Base-by-base conservation (phyloP, 2,113 vertebrate species). In the Tetraodon nigroviridis region DNA sequence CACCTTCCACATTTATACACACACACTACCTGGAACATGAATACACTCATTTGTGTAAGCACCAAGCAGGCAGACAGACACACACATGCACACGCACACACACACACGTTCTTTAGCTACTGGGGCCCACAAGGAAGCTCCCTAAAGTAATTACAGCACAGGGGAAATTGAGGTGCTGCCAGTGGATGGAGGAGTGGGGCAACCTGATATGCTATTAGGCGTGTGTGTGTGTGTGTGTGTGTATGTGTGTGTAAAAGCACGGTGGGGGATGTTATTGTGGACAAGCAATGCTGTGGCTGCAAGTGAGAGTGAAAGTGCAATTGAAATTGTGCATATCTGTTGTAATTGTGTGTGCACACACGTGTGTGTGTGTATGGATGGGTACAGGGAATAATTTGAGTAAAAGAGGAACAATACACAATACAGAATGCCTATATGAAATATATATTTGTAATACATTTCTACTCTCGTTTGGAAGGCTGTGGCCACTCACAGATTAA, bases 141-240 rank as follows among this genome's bases (percentile, higher is more conserved):
- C 86, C 87, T 89, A 87, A 90, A 88, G 89, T 86, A 91, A 90
- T 91, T 89, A 90, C 80, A 82, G 77, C 69, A 47, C 77, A 70
- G 79, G 80, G 83, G 80, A 86, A 85, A 85, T 82, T 80, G 83
- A 86, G 79, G 84, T 81, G 80, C 79, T 64, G 73, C 77, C 13
- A 58, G 72, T 77, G 70, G 72, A 78, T n/a, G 64, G 78, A 77
- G 77, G 77, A 79, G 85, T 76, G 63, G 72, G 73, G 84, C 68
- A 89, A 91, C 88, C 86, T 69, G 88, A 90, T 90, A 90, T 83
- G 83, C 86, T 86, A 89, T 90, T 91, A 90, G 81, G 54, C 46
- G 55, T 22, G 55, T 45, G 21, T 55, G 32, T 42, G 40, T 57
- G 41, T 45, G 20, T 24, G 55, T n/a, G 40, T 41, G 41, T 45